phyloP scores from a whole-genome alignment of 2,113 vertebrate genomes.

The Malurus elegans region DNA sequence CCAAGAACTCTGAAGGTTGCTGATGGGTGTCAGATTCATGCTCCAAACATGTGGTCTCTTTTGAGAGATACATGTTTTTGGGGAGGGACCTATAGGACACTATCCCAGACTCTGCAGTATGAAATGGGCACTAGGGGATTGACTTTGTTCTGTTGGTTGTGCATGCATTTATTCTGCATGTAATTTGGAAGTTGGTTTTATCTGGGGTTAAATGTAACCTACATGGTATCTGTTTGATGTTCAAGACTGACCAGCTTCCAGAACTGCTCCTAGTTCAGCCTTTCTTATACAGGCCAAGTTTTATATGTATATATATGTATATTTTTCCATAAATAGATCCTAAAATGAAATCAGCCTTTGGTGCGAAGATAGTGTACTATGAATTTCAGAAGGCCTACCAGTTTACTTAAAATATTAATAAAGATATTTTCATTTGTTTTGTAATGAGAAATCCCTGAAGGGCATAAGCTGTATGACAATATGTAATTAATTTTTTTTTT shows the following conservation, averaged over 20 bases:
- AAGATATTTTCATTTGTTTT: not conserved
- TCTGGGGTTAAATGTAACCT: not conserved
- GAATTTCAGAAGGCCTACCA: not conserved
- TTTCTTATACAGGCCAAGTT: not conserved
- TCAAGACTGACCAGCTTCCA: not conserved
- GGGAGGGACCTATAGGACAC: not conserved
- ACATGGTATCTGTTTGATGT: accelerated
- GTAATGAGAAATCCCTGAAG: not conserved
- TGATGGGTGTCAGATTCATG: not conserved
- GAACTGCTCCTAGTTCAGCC: not conserved
- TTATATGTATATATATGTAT: accelerated
- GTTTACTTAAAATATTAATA: not conserved
- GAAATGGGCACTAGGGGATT: not conserved
- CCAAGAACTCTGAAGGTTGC: not conserved
- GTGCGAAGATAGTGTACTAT: not conserved
- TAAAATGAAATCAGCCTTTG: not conserved
- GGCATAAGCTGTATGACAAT: not conserved
- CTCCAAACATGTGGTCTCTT: accelerated
- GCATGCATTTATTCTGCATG: not conserved
- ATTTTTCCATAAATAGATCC: accelerated
- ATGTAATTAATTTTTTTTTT: not conserved
- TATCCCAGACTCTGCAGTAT: not conserved
- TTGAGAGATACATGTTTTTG: accelerated
- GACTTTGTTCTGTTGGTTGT: not conserved
- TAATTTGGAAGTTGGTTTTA: not conserved